Conservation (phyloP, 2,797 vertebrate genomes). For the Myotis planiceps region DNA sequence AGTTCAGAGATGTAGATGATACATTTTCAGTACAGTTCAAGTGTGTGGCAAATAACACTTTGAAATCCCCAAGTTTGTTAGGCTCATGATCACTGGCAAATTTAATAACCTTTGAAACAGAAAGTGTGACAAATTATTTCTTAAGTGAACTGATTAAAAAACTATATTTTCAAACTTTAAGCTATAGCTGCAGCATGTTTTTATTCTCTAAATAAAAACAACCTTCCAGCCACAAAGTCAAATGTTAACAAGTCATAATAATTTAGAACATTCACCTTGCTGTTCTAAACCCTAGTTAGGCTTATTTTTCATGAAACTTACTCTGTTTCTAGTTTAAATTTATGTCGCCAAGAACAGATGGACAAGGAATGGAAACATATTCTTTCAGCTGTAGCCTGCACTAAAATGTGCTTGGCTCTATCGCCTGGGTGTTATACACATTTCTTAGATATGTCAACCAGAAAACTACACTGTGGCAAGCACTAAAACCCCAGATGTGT, state of each 20-base stretch:
- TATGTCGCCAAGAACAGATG: conserved; percentile 81
- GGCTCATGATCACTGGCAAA: background rate
- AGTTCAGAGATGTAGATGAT: background rate
- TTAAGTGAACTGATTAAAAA: background rate
- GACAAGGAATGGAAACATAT: conserved; percentile 81
- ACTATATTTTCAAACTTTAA: background rate
- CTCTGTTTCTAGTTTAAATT: conserved; percentile 77
- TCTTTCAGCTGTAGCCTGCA: conserved; percentile 77
- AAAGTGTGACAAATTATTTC: background rate
- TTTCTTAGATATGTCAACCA: conserved; percentile 75
- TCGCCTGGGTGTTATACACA: conserved; percentile 72
- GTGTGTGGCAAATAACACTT: background rate
- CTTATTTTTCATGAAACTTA: conserved; percentile 69
- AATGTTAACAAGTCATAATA: conserved; percentile 32
- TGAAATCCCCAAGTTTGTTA: background rate
- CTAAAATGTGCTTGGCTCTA: conserved; percentile 79
- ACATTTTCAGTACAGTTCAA: background rate
- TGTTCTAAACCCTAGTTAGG: conserved; percentile 57
- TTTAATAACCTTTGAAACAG: background rate
- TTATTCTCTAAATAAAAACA: background rate
- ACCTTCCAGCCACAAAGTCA: conserved; percentile 33
- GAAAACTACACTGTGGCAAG: conserved; percentile 60
- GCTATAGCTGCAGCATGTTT: background rate
- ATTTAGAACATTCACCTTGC: conserved; percentile 58
- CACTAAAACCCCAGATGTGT: conserved; percentile 65